Evolutionary conservation across 2,888 invertebrate species (phyloP).

Genomic region (Camponotus fellah): DNA sequence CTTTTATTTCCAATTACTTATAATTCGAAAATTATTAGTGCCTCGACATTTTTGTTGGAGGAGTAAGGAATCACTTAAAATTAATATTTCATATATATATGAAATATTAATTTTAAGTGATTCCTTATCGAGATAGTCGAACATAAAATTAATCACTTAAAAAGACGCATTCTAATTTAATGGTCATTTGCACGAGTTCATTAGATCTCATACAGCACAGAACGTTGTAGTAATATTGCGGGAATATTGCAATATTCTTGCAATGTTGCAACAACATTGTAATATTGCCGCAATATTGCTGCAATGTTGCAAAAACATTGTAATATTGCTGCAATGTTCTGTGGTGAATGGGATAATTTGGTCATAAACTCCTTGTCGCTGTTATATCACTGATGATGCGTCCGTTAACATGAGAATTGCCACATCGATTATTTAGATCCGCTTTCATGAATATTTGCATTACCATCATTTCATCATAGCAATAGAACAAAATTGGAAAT

Average conservation of each 20-base stretch:
- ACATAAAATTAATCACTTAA: conserved; percentile 30
- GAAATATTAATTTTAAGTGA: conserved; percentile 45
- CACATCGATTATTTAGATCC: neutral
- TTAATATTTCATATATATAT: no score
- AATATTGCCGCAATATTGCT: no score
- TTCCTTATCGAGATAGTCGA: conserved; percentile 18
- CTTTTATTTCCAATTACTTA: no score
- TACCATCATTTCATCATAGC: neutral
- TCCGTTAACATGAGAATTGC: neutral
- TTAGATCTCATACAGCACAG: neutral
- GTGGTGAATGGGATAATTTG: neutral
- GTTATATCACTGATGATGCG: neutral
- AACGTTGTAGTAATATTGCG: no score
- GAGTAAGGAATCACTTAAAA: no score
- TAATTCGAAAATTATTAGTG: no score
- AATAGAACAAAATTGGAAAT: neutral
- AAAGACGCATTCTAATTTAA: neutral
- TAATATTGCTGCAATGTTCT: no score
- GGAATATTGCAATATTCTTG: no score
- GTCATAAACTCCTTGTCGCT: neutral
- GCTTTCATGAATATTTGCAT: neutral
- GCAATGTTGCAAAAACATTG: no score
- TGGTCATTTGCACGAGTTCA: neutral
- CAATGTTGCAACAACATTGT: no score
- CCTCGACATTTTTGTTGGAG: no score